Conservation (phyloP, 2,888 invertebrate genomes). For the Sceliomorpha sp. region DNA sequence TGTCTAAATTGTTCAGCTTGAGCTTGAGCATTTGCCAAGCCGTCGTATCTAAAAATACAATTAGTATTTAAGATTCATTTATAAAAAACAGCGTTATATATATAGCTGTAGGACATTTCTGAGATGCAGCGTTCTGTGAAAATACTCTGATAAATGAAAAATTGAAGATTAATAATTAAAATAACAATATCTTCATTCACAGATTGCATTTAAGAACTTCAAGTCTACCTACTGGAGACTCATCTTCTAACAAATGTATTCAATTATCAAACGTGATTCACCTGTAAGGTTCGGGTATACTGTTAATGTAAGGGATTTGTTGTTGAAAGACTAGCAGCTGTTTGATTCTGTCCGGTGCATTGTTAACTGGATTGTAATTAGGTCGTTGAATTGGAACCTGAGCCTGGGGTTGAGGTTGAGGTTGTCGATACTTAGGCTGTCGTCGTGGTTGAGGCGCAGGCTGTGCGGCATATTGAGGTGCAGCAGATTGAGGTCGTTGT, state of each 20-base stretch:
- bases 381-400: conserved; percentile 53
- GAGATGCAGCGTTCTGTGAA: no score
- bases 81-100: no score
- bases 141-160: no score
- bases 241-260: no score
- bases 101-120: no score
- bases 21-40: conserved; percentile 51
- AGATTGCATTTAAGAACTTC: no score
- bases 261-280: conserved; percentile 37
- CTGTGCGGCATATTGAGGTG: conserved; percentile 51
- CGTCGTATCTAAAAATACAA: conserved; percentile 56
- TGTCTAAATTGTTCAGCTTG: conserved; percentile 61
- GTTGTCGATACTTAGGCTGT: conserved; percentile 32
- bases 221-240: no score
- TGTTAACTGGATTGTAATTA: conserved; percentile 67
- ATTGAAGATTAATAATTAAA: no score
- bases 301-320: conserved; percentile 75
- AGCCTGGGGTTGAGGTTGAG: conserved; percentile 41
- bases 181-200: no score
- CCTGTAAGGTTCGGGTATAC: conserved; percentile 73
- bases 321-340: conserved; percentile 73
- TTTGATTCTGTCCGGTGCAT: conserved; percentile 72
- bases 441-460: conserved; percentile 43
- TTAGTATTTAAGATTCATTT: no score
- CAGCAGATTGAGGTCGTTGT: conserved; percentile 46